Evolutionary conservation across 2,888 invertebrate species (phyloP), one percentile per base, ranked within the genome.

Genomic region (Margaritifera margaritifera): DNA sequence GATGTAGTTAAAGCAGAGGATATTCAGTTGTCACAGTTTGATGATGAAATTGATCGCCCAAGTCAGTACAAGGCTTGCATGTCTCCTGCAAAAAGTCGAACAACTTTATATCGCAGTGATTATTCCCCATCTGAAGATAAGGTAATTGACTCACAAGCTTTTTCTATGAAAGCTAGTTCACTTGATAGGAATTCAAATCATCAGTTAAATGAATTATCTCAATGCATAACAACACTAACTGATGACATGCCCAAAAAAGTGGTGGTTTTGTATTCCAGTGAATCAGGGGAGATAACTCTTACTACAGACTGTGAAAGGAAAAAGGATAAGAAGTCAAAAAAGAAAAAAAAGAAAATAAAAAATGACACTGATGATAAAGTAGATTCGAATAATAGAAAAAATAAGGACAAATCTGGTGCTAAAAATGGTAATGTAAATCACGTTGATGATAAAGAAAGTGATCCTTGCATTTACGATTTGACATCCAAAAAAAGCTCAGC

Each of bases 391-490:
- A 77, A 74, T 65, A 66, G 69, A 60, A 74, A 67, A 71, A 77
- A 72, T 72, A 42, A 42, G 42, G 72, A 68, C 19, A 62, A 64
- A 19, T 68, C 53, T 27, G 59, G 68, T 62, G 63, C 57, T 1
- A 68, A 70, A 62, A 60, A 64, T 50, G 74, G 66, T 24, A 69
- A 70, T 54, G 68, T 68, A 0, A 54, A 52, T 25, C 66, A 69
- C 52, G 20, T 62, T 58, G 71, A 69, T 4, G 69, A 75, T 51
- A 80, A 80, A 55, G 76, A 79, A 64, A 74, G 53, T 61, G 76
- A 70, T 60, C 77, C 77, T 27, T 62, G 62, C 20, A 72, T 72
- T 22, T 65, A 62, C 50, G 71, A 68, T 27, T 25, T 74, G 22
- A 54, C 59, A 52, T 59, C 67, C 22, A 65, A 64, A 31, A 65